Conservation (phyloP, 1,140 invertebrate genomes). For the Ridgeia piscesae region DNA sequence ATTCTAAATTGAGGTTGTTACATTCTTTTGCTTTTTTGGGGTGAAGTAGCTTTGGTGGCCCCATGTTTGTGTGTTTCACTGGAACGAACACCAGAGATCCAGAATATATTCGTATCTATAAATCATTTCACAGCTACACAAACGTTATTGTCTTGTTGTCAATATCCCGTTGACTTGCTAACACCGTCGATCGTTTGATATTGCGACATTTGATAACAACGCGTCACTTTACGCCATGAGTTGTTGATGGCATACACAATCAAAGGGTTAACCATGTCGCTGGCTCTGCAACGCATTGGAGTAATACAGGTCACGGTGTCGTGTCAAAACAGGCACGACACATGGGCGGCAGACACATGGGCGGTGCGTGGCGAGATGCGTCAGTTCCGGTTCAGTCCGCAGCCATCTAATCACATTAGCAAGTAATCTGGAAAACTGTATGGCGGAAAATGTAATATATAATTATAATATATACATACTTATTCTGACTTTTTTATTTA, state of each 20-base stretch:
- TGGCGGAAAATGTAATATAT: not conserved
- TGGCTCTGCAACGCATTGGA: not conserved
- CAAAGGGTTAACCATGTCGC: not conserved
- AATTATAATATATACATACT: not conserved
- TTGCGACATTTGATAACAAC: not conserved
- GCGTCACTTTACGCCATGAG: not conserved
- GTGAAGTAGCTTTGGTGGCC: no score
- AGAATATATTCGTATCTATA: not conserved
- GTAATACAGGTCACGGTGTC: not conserved
- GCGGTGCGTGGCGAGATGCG: slow-evolving; percentile 43
- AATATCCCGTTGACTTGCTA: not conserved
- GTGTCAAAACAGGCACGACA: not conserved
- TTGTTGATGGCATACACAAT: not conserved
- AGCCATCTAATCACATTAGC: not conserved
- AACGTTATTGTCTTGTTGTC: not conserved
- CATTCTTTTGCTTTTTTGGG: no score
- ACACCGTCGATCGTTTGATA: not conserved
- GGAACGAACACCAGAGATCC: not conserved
- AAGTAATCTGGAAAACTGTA: no score
- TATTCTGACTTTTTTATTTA: not conserved
- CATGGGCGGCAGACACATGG: slow-evolving; percentile 42
- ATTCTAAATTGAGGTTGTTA: no score
- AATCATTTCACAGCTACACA: not conserved
- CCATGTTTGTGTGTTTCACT: no score
- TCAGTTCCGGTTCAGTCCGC: not conserved